Percentiles rank a stretch among this genome's conserved stretches.
These are phyloP conservation scores for Scarus forsteni DNA, from an alignment of 2,797 vertebrate genomes.

Conservation along the genomic window DNA sequence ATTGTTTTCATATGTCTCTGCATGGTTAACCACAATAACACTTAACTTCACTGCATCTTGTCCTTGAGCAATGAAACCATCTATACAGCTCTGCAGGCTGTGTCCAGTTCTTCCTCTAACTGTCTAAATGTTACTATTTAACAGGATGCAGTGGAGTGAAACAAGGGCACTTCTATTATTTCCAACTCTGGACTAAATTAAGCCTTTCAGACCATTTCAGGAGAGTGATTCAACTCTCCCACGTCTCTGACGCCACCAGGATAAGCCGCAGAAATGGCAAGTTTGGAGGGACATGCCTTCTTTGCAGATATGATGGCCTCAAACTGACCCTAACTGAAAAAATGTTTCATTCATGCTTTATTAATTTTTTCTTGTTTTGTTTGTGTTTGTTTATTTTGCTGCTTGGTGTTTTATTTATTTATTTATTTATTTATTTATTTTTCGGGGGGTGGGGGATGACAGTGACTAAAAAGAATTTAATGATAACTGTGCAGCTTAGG, in stretches of 20 bases:
- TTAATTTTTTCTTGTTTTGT: too few species aligned
- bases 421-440: too few species aligned
- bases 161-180: neutral
- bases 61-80: slow-evolving; percentile 1
- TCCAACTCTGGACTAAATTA: slow-evolving; percentile 24
- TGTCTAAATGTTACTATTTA: neutral
- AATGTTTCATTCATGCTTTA: too few species aligned
- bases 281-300: neutral
- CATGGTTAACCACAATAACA: neutral
- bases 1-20: slow-evolving; percentile 24
- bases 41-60: neutral
- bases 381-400: too few species aligned
- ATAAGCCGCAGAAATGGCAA: neutral
- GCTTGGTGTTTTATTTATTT: too few species aligned
- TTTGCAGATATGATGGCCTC: neutral
- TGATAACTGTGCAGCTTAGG: too few species aligned
- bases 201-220: slow-evolving; percentile 22
- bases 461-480: too few species aligned
- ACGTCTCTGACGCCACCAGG: neutral
- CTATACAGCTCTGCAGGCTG: slow-evolving; percentile 2
- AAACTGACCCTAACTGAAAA: too few species aligned
- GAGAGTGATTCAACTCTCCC: slow-evolving; percentile 16
- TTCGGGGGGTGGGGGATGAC: too few species aligned
- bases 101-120: slow-evolving; percentile 48
- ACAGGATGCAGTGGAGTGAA: slow-evolving; percentile 2